Evolutionary conservation across 2,888 invertebrate species (phyloP).

Genomic region (Apotomis turbidana): DNA sequence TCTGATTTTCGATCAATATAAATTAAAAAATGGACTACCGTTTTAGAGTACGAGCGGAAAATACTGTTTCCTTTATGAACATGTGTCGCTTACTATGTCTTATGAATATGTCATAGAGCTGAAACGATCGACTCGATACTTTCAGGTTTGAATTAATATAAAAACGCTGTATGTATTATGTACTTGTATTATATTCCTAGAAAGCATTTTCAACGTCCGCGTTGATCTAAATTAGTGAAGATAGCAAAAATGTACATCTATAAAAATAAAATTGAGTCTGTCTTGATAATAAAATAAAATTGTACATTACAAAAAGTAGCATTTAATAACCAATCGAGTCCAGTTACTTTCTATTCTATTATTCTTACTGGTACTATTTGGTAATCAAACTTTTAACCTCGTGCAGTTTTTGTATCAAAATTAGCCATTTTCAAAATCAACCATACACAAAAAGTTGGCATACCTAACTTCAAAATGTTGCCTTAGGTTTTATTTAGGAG

Average conservation of each 20-base stretch:
- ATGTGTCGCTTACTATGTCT: slow-evolving; percentile 19
- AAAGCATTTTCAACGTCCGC: slow-evolving; percentile 12
- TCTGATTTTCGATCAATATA: neutral
- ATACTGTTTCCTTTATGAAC: slow-evolving; percentile 9
- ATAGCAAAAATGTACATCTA: slow-evolving; percentile 35
- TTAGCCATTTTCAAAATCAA: neutral
- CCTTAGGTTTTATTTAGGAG: neutral
- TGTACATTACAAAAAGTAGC: slow-evolving; percentile 29
- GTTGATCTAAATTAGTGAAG: slow-evolving; percentile 15
- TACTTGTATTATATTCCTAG: slow-evolving; percentile 27
- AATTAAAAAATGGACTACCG: neutral
- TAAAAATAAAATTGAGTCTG: slow-evolving; percentile 20
- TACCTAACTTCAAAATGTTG: neutral
- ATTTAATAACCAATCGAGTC: slow-evolving; percentile 14
- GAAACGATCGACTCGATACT: slow-evolving; percentile 31
- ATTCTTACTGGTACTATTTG: neutral
- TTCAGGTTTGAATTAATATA: slow-evolving; percentile 14
- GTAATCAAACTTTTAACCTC: neutral
- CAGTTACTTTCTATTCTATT: neutral
- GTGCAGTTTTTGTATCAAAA: neutral
- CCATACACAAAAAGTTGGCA: neutral
- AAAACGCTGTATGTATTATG: slow-evolving; percentile 13
- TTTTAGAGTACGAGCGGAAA: neutral
- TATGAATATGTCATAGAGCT: slow-evolving; percentile 30
- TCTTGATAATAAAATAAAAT: slow-evolving; percentile 30